These are phyloP conservation scores for Griposia aprilina DNA, from an alignment of 2,888 invertebrate species.

Conservation along the genomic window DNA sequence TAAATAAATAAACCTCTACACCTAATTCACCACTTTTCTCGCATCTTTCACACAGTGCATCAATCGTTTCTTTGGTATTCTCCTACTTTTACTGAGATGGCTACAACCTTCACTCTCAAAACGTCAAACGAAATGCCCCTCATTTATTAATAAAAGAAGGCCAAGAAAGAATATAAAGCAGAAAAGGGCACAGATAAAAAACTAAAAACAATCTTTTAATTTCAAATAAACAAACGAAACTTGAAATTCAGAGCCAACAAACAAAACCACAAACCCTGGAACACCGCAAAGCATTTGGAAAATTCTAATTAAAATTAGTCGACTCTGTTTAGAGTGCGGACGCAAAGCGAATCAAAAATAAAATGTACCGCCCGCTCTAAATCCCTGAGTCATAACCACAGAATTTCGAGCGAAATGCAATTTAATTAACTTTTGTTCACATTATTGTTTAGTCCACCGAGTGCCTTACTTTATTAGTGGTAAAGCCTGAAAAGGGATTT, in stretches of 20 bases:
- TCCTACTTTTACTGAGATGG: not conserved
- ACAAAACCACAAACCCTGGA: constrained; percentile 46
- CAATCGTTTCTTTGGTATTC: not conserved
- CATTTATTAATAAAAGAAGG: not conserved
- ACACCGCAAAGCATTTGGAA: constrained; percentile 52
- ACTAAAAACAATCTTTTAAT: constrained; percentile 21
- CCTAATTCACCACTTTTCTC: not conserved
- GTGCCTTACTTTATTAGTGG: constrained; percentile 10
- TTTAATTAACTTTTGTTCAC: constrained; percentile 48
- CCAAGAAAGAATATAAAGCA: constrained; percentile 6
- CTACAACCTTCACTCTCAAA: not conserved
- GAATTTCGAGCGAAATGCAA: constrained; percentile 44
- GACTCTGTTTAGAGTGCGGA: constrained; percentile 34
- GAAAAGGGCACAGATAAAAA: constrained; percentile 20
- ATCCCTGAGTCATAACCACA: constrained; percentile 37
- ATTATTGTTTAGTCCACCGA: constrained; percentile 31
- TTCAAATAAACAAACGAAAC: constrained; percentile 40
- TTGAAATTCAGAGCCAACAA: constrained; percentile 43
- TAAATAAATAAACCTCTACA: not conserved
- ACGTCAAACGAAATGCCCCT: not conserved
- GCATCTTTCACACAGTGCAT: not conserved
- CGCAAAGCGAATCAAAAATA: constrained; percentile 54
- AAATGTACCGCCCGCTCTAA: constrained; percentile 33
- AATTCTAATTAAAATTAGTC: constrained; percentile 62
- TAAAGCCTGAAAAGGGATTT: not conserved